phyloP scores from a whole-genome alignment of 2,888 invertebrate species.

The Netelia inedita region DNA sequence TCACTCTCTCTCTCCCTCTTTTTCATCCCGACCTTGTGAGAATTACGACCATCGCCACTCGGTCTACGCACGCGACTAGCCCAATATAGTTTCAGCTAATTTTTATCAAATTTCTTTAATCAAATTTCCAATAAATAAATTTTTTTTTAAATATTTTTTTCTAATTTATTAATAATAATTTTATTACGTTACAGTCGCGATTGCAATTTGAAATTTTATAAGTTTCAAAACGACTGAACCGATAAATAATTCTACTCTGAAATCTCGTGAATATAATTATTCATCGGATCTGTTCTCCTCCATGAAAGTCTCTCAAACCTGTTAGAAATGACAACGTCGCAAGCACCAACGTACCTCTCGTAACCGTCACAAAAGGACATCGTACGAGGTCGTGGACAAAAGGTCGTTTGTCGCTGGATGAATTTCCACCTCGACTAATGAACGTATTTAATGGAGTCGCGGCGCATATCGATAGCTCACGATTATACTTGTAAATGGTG shows the following conservation, averaged over 20 bases:
- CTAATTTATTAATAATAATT: no score
- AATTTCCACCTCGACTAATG: conserved; percentile 59
- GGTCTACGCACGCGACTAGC: neutral
- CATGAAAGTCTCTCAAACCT: conserved; percentile 20
- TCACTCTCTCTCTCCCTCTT: conserved; percentile 14
- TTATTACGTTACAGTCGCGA: no score
- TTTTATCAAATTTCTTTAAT: neutral
- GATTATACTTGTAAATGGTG: conserved; percentile 54
- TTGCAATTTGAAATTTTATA: no score
- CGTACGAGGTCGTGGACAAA: conserved; percentile 44
- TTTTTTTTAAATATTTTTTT: neutral
- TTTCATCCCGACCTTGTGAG: conserved; percentile 45
- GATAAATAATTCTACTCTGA: no score
- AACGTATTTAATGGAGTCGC: conserved; percentile 60
- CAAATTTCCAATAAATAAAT: neutral
- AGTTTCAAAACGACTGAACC: no score
- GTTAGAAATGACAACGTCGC: conserved; percentile 45
- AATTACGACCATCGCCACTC: conserved; percentile 16
- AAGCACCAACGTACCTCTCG: conserved; percentile 15
- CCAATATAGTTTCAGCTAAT: conserved; percentile 4
- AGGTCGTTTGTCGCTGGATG: conserved; percentile 52
- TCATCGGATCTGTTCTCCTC: neutral
- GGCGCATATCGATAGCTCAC: conserved; percentile 43
- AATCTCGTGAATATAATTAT: neutral
- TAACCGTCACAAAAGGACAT: conserved; percentile 14